phyloP scores from a whole-genome alignment of 1,140 invertebrate species.

The Galendromus occidentalis region DNA sequence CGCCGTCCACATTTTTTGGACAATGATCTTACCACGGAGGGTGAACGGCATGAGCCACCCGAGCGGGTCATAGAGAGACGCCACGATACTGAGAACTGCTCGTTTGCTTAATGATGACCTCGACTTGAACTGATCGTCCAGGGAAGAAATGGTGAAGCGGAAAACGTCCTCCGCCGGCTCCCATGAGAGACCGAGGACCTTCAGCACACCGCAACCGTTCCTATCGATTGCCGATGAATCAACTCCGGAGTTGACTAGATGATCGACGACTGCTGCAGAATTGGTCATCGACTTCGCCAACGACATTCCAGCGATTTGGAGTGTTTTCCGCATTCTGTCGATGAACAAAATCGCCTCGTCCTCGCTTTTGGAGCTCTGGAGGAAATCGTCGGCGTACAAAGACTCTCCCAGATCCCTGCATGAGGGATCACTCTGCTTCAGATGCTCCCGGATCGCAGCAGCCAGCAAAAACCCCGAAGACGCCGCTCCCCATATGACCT shows the following conservation, averaged over 20 bases:
- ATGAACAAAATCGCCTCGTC: neutral
- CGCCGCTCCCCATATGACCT: too few relatives aligned
- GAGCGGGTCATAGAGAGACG: neutral
- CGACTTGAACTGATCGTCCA: neutral
- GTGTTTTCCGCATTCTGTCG: neutral
- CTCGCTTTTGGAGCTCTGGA: neutral
- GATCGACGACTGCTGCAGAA: neutral
- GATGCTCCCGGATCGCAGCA: neutral
- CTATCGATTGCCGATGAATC: neutral
- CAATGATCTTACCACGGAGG: neutral
- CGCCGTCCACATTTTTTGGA: neutral
- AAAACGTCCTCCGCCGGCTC: neutral
- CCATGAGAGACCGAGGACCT: neutral
- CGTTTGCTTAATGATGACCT: neutral
- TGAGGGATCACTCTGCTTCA: neutral
- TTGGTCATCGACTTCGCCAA: neutral
- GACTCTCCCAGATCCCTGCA: neutral
- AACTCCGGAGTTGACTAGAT: neutral
- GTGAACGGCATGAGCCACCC: neutral
- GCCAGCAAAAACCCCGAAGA: neutral
- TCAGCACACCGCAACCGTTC: neutral
- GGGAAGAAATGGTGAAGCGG: neutral
- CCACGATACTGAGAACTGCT: too few relatives aligned
- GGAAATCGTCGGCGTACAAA: neutral
- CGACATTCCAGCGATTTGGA: neutral